Percentiles rank a stretch among this genome's conserved stretches.
Evolutionary conservation across 1,140 invertebrate species (phyloP).

Genomic region (Trichonephila clavipes): DNA sequence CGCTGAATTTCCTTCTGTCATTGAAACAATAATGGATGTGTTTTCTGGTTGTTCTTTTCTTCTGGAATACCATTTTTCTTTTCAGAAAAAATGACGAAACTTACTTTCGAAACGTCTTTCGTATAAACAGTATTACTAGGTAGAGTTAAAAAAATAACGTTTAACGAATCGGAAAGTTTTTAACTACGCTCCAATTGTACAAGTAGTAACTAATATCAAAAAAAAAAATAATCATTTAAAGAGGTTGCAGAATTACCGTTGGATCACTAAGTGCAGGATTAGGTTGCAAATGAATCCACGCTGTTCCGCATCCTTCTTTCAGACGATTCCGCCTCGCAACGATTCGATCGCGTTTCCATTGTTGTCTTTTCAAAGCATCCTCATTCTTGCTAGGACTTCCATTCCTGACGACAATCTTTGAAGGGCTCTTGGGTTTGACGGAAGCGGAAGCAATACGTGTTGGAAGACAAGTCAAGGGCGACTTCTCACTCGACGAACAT

Average conservation of each 20-base stretch:
- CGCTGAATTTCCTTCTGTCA: no score
- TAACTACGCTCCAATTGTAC: no score
- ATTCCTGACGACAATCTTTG: slow-evolving; percentile 42
- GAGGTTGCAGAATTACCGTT: slow-evolving; percentile 83
- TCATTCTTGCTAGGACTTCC: slow-evolving; percentile 4
- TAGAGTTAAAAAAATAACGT: no score
- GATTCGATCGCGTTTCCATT: slow-evolving; percentile 27
- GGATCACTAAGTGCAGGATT: slow-evolving; percentile 89
- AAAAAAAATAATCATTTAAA: neutral
- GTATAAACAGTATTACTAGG: no score
- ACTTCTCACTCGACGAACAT: neutral
- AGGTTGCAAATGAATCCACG: slow-evolving; percentile 89
- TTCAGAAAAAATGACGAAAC: no score
- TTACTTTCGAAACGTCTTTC: no score
- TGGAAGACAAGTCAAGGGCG: slow-evolving; percentile 47
- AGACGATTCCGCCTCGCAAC: slow-evolving; percentile 75
- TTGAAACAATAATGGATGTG: no score
- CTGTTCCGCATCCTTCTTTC: slow-evolving; percentile 86
- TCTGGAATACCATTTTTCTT: no score
- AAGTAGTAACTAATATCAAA: no score
- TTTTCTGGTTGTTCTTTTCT: no score
- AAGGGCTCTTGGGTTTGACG: slow-evolving; percentile 35
- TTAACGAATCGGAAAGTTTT: no score
- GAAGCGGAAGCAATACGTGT: no score
- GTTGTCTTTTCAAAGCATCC: slow-evolving; percentile 1